Conservation (phyloP, 2,888 invertebrate species). For the Hirtodrosophila cameraria region DNA sequence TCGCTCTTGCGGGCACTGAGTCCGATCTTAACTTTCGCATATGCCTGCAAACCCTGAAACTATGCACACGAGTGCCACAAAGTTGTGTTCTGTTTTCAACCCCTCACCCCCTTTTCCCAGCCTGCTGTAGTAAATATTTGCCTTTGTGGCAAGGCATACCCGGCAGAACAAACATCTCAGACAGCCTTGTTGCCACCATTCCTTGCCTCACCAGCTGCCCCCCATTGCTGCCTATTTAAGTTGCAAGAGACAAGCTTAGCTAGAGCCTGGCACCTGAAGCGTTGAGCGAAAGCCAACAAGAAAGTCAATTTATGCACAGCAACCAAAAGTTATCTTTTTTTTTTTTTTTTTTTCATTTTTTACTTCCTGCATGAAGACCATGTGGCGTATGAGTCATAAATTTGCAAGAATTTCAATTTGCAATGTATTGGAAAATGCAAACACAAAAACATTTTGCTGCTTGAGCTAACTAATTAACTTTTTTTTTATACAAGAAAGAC, state of each 20-base stretch:
- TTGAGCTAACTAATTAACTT: constrained; percentile 52
- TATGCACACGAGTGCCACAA: constrained; percentile 59
- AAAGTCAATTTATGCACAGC: constrained; percentile 53
- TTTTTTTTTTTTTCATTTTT: constrained; percentile 9
- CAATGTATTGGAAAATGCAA: constrained; percentile 39
- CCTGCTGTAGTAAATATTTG: constrained; percentile 65
- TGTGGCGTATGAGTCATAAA: constrained; percentile 33
- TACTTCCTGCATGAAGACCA: neutral
- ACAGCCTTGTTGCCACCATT: constrained; percentile 16
- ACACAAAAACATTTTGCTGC: constrained; percentile 44
- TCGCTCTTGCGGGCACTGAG: neutral
- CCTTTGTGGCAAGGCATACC: constrained; percentile 59
- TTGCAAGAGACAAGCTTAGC: constrained; percentile 30
- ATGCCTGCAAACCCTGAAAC: constrained; percentile 46
- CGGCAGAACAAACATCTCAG: constrained; percentile 62
- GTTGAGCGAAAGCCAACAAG: constrained; percentile 19
- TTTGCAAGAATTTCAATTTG: constrained; percentile 32
- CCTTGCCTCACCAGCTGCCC: neutral
- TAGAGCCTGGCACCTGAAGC: constrained; percentile 45
- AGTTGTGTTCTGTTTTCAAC: constrained; percentile 23
- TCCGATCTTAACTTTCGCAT: constrained; percentile 60
- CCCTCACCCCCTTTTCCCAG: constrained; percentile 2
- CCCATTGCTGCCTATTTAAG: constrained; percentile 6
- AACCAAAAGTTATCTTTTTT: constrained; percentile 12
- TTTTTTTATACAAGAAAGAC: constrained; percentile 49